Conservation (phyloP, 2,888 invertebrate species). For the Dendrolimus pini region DNA sequence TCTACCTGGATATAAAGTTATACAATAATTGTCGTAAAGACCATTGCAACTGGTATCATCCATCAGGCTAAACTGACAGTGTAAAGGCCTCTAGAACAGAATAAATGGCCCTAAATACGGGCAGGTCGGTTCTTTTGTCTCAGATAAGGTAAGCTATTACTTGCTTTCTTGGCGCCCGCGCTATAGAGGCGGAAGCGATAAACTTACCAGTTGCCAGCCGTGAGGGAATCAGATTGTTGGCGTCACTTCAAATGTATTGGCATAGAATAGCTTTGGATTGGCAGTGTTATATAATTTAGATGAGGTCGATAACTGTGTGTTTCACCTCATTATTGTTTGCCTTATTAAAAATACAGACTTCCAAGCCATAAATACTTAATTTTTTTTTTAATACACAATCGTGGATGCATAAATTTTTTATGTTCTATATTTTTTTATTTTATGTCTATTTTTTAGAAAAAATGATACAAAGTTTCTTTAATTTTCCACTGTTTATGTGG, state of each 20-base stretch:
- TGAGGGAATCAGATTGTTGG: slow-evolving; percentile 61
- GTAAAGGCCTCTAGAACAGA: background rate
- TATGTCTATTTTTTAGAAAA: no score
- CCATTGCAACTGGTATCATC: slow-evolving; percentile 6
- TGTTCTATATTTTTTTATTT: no score
- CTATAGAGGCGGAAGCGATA: slow-evolving; percentile 53
- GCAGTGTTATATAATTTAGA: slow-evolving; percentile 31
- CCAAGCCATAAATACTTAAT: no score
- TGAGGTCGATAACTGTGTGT: slow-evolving; percentile 4
- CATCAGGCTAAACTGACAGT: no score
- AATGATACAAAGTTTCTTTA: no score
- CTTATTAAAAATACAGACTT: background rate
- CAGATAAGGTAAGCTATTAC: slow-evolving; percentile 44
- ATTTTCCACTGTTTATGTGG: no score
- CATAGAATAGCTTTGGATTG: slow-evolving; percentile 42
- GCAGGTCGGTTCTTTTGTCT: slow-evolving; percentile 46
- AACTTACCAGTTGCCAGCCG: slow-evolving; percentile 39
- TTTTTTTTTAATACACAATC: no score
- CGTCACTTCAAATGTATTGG: slow-evolving; percentile 46
- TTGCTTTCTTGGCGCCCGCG: slow-evolving; percentile 22
- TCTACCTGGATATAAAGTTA: no score
- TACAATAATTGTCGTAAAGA: slow-evolving; percentile 7
- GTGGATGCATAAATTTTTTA: background rate
- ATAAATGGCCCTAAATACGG: slow-evolving; percentile 2
- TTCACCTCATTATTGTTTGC: background rate